phyloP scores from a whole-genome alignment of 2,888 invertebrate genomes.

The Micropterix aruncella region DNA sequence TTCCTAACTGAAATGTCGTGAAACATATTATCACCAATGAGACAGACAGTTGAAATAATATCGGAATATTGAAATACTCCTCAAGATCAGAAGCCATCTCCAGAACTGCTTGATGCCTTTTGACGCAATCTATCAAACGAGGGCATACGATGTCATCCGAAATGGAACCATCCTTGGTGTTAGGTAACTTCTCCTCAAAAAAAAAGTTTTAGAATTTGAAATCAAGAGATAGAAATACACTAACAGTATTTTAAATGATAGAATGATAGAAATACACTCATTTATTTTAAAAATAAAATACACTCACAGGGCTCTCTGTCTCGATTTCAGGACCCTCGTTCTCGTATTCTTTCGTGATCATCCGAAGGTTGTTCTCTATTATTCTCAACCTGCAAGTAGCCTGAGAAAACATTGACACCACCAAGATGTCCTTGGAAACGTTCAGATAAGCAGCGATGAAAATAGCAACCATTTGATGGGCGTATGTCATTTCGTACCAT shows the following conservation, averaged over 20 bases:
- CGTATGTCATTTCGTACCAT: slow-evolving; percentile 27
- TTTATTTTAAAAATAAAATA: no score
- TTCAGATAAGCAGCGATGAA: slow-evolving; percentile 31
- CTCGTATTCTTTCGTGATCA: slow-evolving; percentile 16
- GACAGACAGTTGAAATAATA: slow-evolving; percentile 27
- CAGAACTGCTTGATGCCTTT: slow-evolving; percentile 23
- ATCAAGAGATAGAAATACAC: no score
- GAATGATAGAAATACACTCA: no score
- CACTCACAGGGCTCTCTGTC: no score
- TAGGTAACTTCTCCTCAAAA: slow-evolving; percentile 18
- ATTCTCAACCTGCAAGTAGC: slow-evolving; percentile 30
- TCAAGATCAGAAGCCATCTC: slow-evolving; percentile 20
- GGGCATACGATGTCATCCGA: neutral
- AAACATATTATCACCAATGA: slow-evolving; percentile 32
- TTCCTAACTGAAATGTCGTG: slow-evolving; percentile 29
- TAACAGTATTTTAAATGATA: no score
- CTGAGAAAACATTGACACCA: slow-evolving; percentile 30
- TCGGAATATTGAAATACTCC: slow-evolving; percentile 21
- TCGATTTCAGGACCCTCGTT: no score
- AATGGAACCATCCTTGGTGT: no score
- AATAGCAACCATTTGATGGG: slow-evolving; percentile 31
- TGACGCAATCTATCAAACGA: slow-evolving; percentile 17
- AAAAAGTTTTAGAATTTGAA: no score
- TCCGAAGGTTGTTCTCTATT: slow-evolving; percentile 23
- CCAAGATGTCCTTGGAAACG: slow-evolving; percentile 32